phyloP scores from a whole-genome alignment of 2,113 vertebrate species.

The Sander lucioperca region DNA sequence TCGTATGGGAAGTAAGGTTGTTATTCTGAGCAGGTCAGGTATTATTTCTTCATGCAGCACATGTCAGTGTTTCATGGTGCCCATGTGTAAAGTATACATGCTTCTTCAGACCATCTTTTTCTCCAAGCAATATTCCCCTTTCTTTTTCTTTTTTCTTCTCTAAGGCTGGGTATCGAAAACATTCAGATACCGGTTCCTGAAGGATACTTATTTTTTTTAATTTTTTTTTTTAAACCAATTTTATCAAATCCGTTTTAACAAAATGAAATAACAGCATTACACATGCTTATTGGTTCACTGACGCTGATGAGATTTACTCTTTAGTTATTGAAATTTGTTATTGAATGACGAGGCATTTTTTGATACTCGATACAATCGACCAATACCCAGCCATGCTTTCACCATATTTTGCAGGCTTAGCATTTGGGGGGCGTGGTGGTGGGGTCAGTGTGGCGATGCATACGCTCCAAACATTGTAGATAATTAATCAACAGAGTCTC shows the following conservation, averaged over 20 bases:
- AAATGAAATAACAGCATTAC: no score
- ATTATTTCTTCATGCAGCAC: constrained; percentile 22
- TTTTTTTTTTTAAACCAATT: no score
- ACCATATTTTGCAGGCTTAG: constrained; percentile 3
- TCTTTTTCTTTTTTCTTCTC: neutral
- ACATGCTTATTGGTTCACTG: no score
- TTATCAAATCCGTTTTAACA: no score
- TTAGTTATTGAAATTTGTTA: no score
- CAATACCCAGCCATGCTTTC: neutral
- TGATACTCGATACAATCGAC: no score
- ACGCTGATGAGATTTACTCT: no score
- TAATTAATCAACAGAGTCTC: constrained; percentile 47
- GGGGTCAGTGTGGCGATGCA: constrained; percentile 8
- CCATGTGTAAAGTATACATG: neutral
- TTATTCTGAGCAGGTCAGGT: constrained; percentile 20
- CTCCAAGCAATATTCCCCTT: neutral
- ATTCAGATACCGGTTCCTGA: no score
- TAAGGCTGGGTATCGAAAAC: no score
- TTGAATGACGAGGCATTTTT: no score
- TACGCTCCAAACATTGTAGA: constrained; percentile 41
- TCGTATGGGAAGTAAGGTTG: constrained; percentile 11
- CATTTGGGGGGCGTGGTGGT: neutral
- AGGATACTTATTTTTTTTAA: no score
- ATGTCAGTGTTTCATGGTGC: constrained; percentile 7
- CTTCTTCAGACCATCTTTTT: constrained; percentile 8